Evolutionary conservation across 2,797 vertebrate species (phyloP).

Genomic region (Danio tinwini): DNA sequence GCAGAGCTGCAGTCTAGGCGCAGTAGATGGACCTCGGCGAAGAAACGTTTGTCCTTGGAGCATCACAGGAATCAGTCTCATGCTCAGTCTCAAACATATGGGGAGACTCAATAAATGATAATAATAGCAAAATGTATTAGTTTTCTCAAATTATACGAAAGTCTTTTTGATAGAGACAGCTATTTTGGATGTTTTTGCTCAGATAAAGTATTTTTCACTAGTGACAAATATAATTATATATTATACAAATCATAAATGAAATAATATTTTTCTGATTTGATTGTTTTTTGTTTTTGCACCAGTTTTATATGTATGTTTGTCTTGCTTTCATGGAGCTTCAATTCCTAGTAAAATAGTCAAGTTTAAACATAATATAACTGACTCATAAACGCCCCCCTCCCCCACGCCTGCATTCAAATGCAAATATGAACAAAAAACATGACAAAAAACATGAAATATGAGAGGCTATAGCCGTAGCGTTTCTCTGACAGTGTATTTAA

Average conservation of each 20-base stretch:
- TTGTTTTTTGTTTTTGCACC: not conserved
- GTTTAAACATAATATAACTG: conserved; percentile 12
- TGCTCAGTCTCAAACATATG: no score
- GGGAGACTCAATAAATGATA: no score
- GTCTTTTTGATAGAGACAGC: not conserved
- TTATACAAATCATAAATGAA: no score
- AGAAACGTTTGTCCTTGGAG: no score
- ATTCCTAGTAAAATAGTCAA: not conserved
- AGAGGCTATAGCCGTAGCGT: not conserved
- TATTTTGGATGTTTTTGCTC: conserved; percentile 2
- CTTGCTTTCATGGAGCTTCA: not conserved
- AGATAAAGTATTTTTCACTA: conserved; percentile 8
- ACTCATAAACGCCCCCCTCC: not conserved
- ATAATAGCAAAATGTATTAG: no score
- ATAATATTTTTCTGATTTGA: not conserved
- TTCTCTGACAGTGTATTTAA: conserved; percentile 10
- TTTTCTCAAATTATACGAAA: no score
- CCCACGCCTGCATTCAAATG: conserved; percentile 4
- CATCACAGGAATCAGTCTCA: no score
- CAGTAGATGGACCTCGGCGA: no score
- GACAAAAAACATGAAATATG: not conserved
- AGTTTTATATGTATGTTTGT: not conserved
- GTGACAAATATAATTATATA: no score
- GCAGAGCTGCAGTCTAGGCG: no score
- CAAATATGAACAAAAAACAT: not conserved